Evolutionary conservation across 2,888 invertebrate species (phyloP).

Genomic region (Microdon myrmicae): DNA sequence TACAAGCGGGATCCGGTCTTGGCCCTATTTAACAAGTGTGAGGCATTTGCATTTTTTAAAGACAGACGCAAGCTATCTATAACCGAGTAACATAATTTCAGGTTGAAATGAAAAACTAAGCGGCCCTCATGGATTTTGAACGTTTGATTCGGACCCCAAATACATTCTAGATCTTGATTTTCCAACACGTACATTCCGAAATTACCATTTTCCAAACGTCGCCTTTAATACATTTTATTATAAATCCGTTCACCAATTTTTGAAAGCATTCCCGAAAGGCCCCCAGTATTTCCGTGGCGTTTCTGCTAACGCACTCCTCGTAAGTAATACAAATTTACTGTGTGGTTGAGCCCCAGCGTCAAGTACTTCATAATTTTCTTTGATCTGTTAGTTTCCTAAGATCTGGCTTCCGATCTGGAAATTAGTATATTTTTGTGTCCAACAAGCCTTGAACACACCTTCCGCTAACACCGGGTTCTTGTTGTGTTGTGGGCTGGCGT

Average conservation of each 20-base stretch:
- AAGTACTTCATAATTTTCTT: too few relatives aligned
- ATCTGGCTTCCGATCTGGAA: too few relatives aligned
- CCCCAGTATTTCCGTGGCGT: conserved; percentile 45
- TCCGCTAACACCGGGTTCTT: too few relatives aligned
- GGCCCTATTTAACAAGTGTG: conserved; percentile 75
- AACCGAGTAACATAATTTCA: conserved; percentile 84
- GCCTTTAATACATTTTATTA: conserved; percentile 74
- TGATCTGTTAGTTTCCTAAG: too few relatives aligned
- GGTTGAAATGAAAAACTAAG: conserved; percentile 91
- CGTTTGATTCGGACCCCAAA: conserved; percentile 78
- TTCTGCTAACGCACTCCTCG: conserved; percentile 66
- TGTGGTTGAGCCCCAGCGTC: conserved; percentile 75
- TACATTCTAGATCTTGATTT: conserved; percentile 87
- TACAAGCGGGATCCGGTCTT: conserved; percentile 88
- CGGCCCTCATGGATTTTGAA: conserved; percentile 76
- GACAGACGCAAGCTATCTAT: conserved; percentile 73
- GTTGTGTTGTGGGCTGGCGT: too few relatives aligned
- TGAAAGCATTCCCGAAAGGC: too few relatives aligned
- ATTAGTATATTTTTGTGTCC: too few relatives aligned
- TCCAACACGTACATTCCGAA: conserved; percentile 77
- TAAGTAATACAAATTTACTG: conserved; percentile 71
- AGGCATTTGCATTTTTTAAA: conserved; percentile 70
- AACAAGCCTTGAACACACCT: too few relatives aligned
- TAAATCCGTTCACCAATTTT: conserved; percentile 1
- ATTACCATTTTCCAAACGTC: conserved; percentile 65